phyloP scores from a whole-genome alignment of 2,888 invertebrate genomes.

The Drosophila parthenogenetica region DNA sequence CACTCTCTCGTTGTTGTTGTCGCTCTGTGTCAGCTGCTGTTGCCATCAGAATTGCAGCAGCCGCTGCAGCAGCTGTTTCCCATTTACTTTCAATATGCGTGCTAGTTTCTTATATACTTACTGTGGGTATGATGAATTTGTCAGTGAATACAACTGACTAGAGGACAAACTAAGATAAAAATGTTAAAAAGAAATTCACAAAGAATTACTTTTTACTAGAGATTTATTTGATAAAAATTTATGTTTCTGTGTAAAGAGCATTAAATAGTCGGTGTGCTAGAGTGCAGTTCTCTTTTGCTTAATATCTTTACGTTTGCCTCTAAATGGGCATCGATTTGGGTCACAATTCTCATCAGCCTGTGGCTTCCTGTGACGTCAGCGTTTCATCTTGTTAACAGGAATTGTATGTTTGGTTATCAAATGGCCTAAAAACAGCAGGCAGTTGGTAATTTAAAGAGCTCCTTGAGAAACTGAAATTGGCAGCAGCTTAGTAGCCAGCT shows the following conservation, averaged over 20 bases:
- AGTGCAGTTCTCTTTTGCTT: not conserved
- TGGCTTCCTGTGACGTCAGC: constrained; percentile 55
- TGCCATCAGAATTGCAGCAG: constrained; percentile 27
- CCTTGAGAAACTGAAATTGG: constrained; percentile 29
- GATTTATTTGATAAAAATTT: no score
- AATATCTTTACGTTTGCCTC: not conserved
- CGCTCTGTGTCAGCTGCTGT: constrained; percentile 25
- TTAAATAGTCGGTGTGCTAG: not conserved
- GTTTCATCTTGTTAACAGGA: constrained; percentile 38
- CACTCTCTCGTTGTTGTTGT: constrained; percentile 9
- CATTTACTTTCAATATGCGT: constrained; percentile 75
- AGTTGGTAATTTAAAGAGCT: constrained; percentile 46
- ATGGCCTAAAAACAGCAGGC: constrained; percentile 39
- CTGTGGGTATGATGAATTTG: not conserved
- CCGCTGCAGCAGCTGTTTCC: constrained; percentile 66
- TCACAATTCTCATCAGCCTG: constrained; percentile 41
- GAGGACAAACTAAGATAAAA: not conserved
- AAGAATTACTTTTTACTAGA: no score
- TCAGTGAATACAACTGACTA: not conserved
- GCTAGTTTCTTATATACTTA: constrained; percentile 25
- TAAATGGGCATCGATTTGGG: constrained; percentile 50
- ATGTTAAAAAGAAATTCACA: not conserved
- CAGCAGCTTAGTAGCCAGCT: constrained; percentile 5
- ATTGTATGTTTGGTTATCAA: constrained; percentile 30
- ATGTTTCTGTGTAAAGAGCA: not conserved